A percentile compares a stretch with the other conserved stretches of the same genome.
Conservation (phyloP, 2,113 vertebrate species). For the Chroicocephalus ridibundus region DNA sequence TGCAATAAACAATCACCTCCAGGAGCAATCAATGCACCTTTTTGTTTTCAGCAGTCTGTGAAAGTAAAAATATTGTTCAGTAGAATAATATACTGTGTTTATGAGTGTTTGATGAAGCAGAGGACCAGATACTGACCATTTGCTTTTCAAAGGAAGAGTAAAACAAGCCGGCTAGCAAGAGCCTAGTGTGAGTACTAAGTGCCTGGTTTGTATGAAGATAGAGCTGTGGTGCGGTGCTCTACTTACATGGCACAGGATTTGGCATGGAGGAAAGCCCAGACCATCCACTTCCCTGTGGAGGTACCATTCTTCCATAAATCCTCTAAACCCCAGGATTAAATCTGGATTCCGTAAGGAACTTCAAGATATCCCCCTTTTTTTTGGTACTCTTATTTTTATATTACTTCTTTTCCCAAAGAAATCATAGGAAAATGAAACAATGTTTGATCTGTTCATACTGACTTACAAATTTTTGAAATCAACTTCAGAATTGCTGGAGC, state of each 20-base stretch:
- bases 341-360: not conserved
- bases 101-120: not conserved
- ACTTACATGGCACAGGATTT: not conserved
- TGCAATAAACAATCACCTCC: not conserved
- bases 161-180: not conserved
- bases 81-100: not conserved
- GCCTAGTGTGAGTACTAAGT: not conserved
- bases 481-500: not conserved
- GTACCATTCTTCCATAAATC: not conserved
- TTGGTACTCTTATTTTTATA: not conserved
- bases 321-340: not conserved
- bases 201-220: not conserved
- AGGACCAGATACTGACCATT: not conserved
- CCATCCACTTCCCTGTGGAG: not conserved
- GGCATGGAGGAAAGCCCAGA: not conserved
- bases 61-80: not conserved
- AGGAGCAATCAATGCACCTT: not conserved
- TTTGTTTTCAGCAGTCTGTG: not conserved
- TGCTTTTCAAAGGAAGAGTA: not conserved
- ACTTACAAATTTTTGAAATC: not conserved
- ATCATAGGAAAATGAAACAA: not conserved
- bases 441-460: not conserved
- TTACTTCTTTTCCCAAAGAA: not conserved
- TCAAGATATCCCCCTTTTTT: not conserved
- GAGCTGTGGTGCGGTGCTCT: not conserved